Evolutionary conservation across 2,113 vertebrate species (phyloP).

Genomic region (Pelobates fuscus): DNA sequence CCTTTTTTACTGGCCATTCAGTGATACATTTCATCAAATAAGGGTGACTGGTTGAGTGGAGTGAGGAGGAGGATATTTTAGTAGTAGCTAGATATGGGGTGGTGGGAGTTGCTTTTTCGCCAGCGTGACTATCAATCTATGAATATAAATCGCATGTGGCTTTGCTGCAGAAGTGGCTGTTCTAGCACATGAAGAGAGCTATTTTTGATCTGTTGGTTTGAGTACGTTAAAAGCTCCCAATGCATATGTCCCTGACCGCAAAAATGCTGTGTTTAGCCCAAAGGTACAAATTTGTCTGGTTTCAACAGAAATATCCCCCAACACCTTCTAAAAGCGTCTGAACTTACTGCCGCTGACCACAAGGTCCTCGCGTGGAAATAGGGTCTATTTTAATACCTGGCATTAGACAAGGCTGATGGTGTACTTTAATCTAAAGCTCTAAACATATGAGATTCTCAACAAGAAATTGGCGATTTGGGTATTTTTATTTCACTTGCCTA

Average conservation of each 20-base stretch:
- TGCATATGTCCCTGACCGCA: slow-evolving; percentile 14
- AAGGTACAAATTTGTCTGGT: slow-evolving; percentile 16
- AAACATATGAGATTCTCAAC: background rate
- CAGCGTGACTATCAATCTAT: background rate
- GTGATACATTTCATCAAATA: too few species aligned
- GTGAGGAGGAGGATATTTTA: too few species aligned
- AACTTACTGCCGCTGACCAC: slow-evolving; percentile 8
- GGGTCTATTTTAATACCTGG: background rate
- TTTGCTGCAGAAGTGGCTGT: background rate
- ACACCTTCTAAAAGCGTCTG: slow-evolving; percentile 11
- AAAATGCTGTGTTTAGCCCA: background rate
- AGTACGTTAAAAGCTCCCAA: background rate
- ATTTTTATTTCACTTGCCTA: too few species aligned
- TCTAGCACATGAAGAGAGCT: background rate
- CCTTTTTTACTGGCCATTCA: too few species aligned
- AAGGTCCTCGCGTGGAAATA: slow-evolving; percentile 21
- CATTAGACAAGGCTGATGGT: background rate
- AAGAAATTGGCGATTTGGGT: too few species aligned
- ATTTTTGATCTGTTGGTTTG: slow-evolving; percentile 18
- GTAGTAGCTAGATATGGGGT: too few species aligned
- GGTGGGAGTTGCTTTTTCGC: too few species aligned
- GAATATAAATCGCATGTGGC: slow-evolving; percentile 14
- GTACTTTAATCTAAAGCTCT: background rate
- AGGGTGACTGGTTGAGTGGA: too few species aligned
- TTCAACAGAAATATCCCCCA: slow-evolving; percentile 4